Base-by-base conservation (phyloP, 2,888 invertebrate genomes). In the Diogma glabrata region DNA sequence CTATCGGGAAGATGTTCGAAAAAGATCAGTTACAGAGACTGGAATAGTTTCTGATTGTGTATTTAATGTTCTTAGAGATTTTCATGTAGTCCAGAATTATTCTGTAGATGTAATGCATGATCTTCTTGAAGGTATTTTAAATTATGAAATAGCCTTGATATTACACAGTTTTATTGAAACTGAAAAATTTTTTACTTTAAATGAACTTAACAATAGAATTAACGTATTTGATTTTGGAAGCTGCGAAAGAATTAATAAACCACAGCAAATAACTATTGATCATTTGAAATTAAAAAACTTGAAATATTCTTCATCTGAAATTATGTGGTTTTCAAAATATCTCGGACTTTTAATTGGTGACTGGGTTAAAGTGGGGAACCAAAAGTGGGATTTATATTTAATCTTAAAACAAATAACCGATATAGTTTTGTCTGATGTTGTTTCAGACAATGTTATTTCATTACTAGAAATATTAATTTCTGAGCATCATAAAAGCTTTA, bases 11-110 rank as follows among this genome's bases (percentile, higher is more conserved):
- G 51, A 53, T 36, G 14, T 51, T n/a, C 7, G 38, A 24, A 30
- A 43, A 30, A 49, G 49, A n/a, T 19, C 38, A 22, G 47, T 46
- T 23, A 51, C 52, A 19, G 28, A 53, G 19, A 54, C 24, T 45
- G 55, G 56, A 22, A 53, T 55, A 47, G 51, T 53, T 50, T 52
- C 53, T 40, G 19, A 24, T 22, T 55, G 52, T 33, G 28, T 57
- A 40, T 58, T 54, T 47, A 46, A 56, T 38, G 36, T 38, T 9
- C 24, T 58, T 16, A 45, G 38, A 19, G 50, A 50, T 14, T 58
- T 57, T 23, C 36, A 56, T 49, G 47, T 46, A 5, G 47, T 40
- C 22, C 22, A 50, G 24, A 54, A 56, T 38, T 47, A 12, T 52
- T 47, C 50, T 2, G 36, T 36, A 14, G 36, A 36, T 12, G 16